Conservation (phyloP, 2,113 vertebrate species). For the Lanius collurio region DNA sequence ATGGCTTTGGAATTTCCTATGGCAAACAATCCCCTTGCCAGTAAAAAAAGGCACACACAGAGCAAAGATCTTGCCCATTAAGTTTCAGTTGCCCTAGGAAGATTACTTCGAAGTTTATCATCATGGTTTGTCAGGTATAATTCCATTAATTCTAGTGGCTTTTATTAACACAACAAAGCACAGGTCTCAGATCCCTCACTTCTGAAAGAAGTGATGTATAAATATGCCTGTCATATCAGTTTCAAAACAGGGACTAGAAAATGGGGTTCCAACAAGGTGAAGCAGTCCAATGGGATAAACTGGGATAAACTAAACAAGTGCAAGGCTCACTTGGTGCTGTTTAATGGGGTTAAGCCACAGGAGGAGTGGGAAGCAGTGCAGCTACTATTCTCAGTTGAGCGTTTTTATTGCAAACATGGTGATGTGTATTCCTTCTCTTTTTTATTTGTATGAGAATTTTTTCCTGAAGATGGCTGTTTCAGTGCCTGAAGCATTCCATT, state of each 20-base stretch:
- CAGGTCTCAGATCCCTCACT: neutral
- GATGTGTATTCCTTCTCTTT: neutral
- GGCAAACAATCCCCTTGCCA: neutral
- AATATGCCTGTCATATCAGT: neutral
- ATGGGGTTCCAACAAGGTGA: neutral
- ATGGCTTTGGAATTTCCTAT: neutral
- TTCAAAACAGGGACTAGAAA: neutral
- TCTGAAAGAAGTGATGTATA: neutral
- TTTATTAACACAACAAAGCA: neutral
- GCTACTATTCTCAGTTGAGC: neutral
- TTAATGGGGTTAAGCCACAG: neutral
- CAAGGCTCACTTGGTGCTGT: neutral
- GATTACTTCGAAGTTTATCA: neutral
- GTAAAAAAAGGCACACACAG: neutral
- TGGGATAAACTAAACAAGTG: neutral
- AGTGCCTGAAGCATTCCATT: neutral
- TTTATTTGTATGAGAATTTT: neutral
- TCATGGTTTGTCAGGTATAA: neutral
- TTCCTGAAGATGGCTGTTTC: neutral
- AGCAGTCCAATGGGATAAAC: neutral
- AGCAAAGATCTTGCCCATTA: neutral
- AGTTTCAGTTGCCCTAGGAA: neutral
- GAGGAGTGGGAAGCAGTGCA: neutral
- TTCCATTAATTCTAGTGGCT: constrained; percentile 4
- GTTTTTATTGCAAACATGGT: neutral